phyloP scores from a whole-genome alignment of 2,797 vertebrate genomes.

The Enteromius argenteus region DNA sequence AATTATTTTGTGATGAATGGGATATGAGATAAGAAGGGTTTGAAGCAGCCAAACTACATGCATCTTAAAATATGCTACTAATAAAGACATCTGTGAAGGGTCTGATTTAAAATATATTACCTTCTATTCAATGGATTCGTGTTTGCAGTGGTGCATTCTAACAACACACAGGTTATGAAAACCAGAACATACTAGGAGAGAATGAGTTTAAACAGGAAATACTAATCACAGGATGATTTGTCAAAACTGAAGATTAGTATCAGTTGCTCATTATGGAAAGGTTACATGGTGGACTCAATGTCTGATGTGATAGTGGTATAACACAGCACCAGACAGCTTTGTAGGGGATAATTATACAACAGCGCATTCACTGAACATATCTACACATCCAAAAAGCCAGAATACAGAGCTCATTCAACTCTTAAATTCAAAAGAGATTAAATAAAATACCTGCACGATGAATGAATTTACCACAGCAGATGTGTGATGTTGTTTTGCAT shows the following conservation, averaged over 20 bases:
- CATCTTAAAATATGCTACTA: not conserved
- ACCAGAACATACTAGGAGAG: not conserved
- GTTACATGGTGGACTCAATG: not conserved
- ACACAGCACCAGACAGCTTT: not conserved
- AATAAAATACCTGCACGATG: too few relatives aligned
- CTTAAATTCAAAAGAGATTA: too few relatives aligned
- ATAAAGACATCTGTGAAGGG: not conserved
- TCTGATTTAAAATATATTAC: not conserved
- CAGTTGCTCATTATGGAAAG: not conserved
- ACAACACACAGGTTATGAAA: not conserved
- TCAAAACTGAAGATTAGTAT: constrained; percentile 6
- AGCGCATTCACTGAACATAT: not conserved
- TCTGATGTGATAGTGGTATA: not conserved
- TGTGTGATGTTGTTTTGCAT: too few relatives aligned
- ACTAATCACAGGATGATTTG: constrained; percentile 1
- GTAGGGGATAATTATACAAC: constrained; percentile 1
- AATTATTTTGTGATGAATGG: not conserved
- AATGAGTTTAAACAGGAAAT: not conserved
- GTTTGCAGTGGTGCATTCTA: not conserved
- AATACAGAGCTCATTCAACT: too few relatives aligned
- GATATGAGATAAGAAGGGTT: not conserved
- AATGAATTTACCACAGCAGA: too few relatives aligned
- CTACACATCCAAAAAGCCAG: not conserved
- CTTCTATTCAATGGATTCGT: not conserved
- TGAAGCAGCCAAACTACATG: not conserved